Evolutionary conservation across 2,888 invertebrate species (phyloP), one percentile per base, ranked within the genome.

Genomic region (Rhorus exstirpatorius): DNA sequence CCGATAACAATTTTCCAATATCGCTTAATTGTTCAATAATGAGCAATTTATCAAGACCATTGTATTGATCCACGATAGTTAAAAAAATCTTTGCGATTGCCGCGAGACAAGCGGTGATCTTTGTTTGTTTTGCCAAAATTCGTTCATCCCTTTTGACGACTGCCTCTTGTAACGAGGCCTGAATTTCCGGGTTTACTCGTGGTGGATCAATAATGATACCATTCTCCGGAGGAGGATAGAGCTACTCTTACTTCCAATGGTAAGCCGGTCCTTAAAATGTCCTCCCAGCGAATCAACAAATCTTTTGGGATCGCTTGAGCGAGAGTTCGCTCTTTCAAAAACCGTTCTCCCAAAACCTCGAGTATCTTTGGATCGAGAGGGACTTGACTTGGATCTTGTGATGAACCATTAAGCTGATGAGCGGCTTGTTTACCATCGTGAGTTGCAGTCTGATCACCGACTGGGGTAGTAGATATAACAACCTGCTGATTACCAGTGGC

Each of bases 101-200:
- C 24, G 81, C 24, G 2, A 82, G 61, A 53, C 83, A 79, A 0
- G 74, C 75, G 7, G 78, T 41, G 1, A 84, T 58, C 12, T 82
- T 79, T 24, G 67, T 21, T 8, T 84, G 85, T 49, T 83, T 77
- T 10, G 35, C 70, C 0, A 74, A 51, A 6, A 84, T 81, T 10
- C 78, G 53, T 1, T 68, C 71, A 41, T 83, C 86, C 58, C 81
- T 81, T 24, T 35, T 68, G 3, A 80, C 46, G 10, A 81, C 55
- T 2, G 81, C 44, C 41, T 82, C 82, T 19, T 65, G 55, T 6
- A 79, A 7, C 6, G 74, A 74, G 3, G 58, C 21, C 19, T 46
- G 21, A 17, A 84, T 51, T 31, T 84, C 72, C 12, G 49, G 7
- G 24, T 83, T 83, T 0, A 86, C 55, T 26, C 65, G 74, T 1